Evolutionary conservation across 1,140 invertebrate genomes (phyloP), one percentile per base, ranked within the genome.

Genomic region (Calliopsis andreniformis): DNA sequence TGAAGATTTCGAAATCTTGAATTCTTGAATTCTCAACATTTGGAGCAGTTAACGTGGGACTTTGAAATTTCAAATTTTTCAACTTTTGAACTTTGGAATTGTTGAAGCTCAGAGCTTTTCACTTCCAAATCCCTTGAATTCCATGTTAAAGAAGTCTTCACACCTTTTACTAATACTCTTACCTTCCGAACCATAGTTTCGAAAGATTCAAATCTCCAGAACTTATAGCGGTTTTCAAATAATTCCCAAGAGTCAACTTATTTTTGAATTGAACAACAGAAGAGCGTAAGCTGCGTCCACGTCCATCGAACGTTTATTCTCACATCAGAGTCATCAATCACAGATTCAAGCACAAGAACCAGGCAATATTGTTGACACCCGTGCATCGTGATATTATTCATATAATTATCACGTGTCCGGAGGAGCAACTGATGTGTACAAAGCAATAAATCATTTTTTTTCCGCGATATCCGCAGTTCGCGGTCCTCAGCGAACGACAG

Each of bases 391-490:
- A 61, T 32, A 47, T 39, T 55, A 43, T 72, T 72, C 70, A 8
- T 32, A 20, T 72, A 72, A 72, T 72, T 72, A 72, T 53, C 70
- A 28, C 59, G 45, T 64, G 61, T 32, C 39, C n/a, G 8, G 59
- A 16, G n/a, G 23, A 51, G 25, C 70, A 14, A 3, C 14, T 25
- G 30, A 14, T 55, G 70, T 72, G 59, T 72, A 64, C 70, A 63
- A 25, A 53, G 59, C 70, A 53, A 72, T 72, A 72, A 72, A 72
- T 72, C 70, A 72, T 72, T 51, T 49, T 63, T 71, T 71, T 71
- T n/a, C n/a, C n/a, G 47, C 42, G 43, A 61, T 61, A 61, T 47
- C 47, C 8, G 18, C 14, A 7, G 10, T 23, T 53, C 47, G 25
- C 59, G 59, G 30, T 51, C 51, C 62, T 23, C 30, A 32, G 20